Percentiles rank a stretch among this genome's conserved stretches.
phyloP scores from a whole-genome alignment of 2,888 invertebrate genomes.

The Drosophila suboccidentalis region DNA sequence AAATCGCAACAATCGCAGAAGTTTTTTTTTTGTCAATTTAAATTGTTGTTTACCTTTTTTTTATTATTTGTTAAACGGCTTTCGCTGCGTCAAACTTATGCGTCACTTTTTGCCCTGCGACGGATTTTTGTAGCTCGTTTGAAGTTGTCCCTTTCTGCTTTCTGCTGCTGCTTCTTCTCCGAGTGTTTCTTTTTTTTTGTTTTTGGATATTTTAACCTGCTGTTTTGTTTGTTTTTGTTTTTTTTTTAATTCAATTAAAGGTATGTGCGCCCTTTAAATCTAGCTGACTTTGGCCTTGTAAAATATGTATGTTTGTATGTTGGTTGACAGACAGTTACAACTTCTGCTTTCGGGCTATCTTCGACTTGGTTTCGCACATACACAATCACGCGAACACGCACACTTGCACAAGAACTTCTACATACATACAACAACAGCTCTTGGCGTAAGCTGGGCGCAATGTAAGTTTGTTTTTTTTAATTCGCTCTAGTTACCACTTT shows the following conservation, averaged over 20 bases:
- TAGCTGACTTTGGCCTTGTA: slow-evolving; percentile 51
- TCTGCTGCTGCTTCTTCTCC: slow-evolving; percentile 10
- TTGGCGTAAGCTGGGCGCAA: slow-evolving; percentile 42
- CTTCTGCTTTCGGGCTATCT: slow-evolving; percentile 62
- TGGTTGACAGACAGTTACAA: slow-evolving; percentile 59
- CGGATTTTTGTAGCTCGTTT: slow-evolving; percentile 38
- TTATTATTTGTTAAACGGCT: slow-evolving; percentile 18
- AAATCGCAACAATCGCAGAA: background rate
- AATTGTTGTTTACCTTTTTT: slow-evolving; percentile 54
- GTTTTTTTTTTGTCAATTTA: background rate
- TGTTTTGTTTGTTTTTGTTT: slow-evolving; percentile 3
- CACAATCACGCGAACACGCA: slow-evolving; percentile 16
- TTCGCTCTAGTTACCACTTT: slow-evolving; percentile 13
- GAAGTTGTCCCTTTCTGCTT: slow-evolving; percentile 35
- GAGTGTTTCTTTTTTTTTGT: slow-evolving; percentile 26
- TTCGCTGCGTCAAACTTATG: slow-evolving; percentile 29
- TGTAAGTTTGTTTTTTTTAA: slow-evolving; percentile 10
- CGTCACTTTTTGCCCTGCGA: slow-evolving; percentile 52
- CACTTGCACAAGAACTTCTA: slow-evolving; percentile 34
- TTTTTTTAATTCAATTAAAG: background rate
- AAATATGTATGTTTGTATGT: slow-evolving; percentile 51
- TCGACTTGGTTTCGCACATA: slow-evolving; percentile 49
- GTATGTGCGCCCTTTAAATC: slow-evolving; percentile 26
- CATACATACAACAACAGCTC: slow-evolving; percentile 38
- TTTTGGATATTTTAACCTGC: slow-evolving; percentile 9